phyloP scores from a whole-genome alignment of 2,888 invertebrate genomes.

The Sinotaia quadrata region DNA sequence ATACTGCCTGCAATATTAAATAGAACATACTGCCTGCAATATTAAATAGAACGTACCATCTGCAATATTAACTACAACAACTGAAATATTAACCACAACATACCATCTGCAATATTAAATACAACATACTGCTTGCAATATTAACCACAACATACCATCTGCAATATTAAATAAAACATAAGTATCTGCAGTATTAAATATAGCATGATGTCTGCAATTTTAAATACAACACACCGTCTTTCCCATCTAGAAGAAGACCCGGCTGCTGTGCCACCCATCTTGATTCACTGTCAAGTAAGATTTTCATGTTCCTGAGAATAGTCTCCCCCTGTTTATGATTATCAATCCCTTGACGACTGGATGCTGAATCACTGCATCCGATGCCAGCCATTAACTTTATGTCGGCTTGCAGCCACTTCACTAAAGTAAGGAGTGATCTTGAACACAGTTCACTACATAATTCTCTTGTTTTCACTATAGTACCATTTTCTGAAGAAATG shows the following conservation, averaged over 20 bases:
- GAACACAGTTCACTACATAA: constrained; percentile 60
- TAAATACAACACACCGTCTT: constrained; percentile 31
- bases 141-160: no score
- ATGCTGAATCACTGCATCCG: constrained; percentile 43
- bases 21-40: no score
- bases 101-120: no score
- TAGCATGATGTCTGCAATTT: no score
- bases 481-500: constrained; percentile 11
- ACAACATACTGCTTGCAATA: no score
- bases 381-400: constrained; percentile 55
- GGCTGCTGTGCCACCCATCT: constrained; percentile 42
- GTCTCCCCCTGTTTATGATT: constrained; percentile 8
- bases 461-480: constrained; percentile 33
- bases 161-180: no score
- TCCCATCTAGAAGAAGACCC: constrained; percentile 43
- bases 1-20: no score
- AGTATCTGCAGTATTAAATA: no score
- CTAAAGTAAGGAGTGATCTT: constrained; percentile 68
- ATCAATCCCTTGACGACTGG: constrained; percentile 28
- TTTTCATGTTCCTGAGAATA: constrained; percentile 46
- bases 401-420: constrained; percentile 69
- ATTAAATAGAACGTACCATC: no score
- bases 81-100: no score
- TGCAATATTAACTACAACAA: no score
- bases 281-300: constrained; percentile 56